Base-by-base conservation (phyloP, 1,140 invertebrate genomes). In the Centruroides sculpturatus region DNA sequence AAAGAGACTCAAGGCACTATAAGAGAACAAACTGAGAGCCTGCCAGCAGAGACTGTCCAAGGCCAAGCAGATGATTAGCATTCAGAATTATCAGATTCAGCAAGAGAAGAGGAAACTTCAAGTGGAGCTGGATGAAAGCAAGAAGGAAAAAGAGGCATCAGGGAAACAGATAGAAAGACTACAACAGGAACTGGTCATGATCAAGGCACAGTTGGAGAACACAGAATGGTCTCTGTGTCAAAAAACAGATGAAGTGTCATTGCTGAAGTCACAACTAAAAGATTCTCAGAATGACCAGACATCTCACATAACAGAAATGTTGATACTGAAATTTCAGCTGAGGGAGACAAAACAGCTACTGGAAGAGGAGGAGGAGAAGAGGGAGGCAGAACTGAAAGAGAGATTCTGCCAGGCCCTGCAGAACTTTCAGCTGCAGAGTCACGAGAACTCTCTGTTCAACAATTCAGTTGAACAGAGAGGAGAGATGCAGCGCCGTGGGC, bases 231-330 rank as follows among this genome's bases (percentile, higher is more conserved):
- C 78, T 47, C 75, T 86, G 3, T 86, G 83, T 68, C 83, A 86
- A 67, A 81, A 83, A 47, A 82, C 82, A 48, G 83, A 60, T 36
- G 84, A 86, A 72, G 81, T 86, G 34, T 77, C 82, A 41, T 75
- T 87, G 65, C 73, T 87, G n/a, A 87, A 87, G 71, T 82, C 83
- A 4, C 84, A 87, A 71, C 76, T 87, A 11, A 86, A 87, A 69
- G 84, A 86, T 67, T 81, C 82, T 50, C 84, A 86, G 79, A 80
- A 78, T 59, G 82, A 85, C 67, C 82, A 84, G 71, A 80, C 80
- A 4, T 75, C 75, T 3, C 80, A 83, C 72, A 79, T 80, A 11
- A 80, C 82, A 69, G 81, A 85, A 69, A 76, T 83, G 64, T 71
- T 83, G 47, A 79, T 80, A 66, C 69, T 84, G 34, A 78, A 80